Conservation (phyloP, 2,888 invertebrate genomes). For the Chelonus formosanus region DNA sequence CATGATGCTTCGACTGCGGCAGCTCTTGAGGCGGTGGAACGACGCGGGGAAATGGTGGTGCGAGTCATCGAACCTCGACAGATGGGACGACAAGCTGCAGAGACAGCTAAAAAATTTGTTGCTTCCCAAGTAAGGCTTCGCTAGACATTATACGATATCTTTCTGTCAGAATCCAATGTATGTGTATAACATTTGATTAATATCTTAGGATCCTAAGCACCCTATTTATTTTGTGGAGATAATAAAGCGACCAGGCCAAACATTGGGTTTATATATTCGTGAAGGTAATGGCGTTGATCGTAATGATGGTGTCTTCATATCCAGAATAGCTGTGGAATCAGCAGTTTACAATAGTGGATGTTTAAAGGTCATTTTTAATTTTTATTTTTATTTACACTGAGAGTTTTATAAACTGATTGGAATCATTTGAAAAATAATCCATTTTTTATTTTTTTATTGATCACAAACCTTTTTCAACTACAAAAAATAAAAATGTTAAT, state of each 20-base stretch:
- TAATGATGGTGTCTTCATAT: conserved; percentile 97
- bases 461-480: too few relatives aligned
- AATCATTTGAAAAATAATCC: too few relatives aligned
- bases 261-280: conserved; percentile 95
- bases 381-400: too few relatives aligned
- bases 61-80: conserved; percentile 88
- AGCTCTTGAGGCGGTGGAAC: conserved; percentile 90
- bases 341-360: conserved; percentile 98
- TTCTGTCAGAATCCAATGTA: too few relatives aligned
- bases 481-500: too few relatives aligned
- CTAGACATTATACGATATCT: too few relatives aligned
- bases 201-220: conserved; percentile 75
- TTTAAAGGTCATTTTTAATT: conserved; percentile 72
- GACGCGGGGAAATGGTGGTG: conserved; percentile 94
- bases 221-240: conserved; percentile 95
- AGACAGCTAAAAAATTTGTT: conserved; percentile 88
- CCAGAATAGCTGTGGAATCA: conserved; percentile 92
- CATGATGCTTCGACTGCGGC: conserved; percentile 93
- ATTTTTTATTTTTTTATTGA: too few relatives aligned
- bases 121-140: conserved; percentile 72
- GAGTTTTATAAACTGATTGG: too few relatives aligned
- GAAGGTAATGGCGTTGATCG: conserved; percentile 99
- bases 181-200: too few relatives aligned
- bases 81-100: conserved; percentile 85
- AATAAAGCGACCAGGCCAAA: conserved; percentile 98